Base-by-base conservation (phyloP, 2,888 invertebrate genomes). In the Cylloceria caligata region DNA sequence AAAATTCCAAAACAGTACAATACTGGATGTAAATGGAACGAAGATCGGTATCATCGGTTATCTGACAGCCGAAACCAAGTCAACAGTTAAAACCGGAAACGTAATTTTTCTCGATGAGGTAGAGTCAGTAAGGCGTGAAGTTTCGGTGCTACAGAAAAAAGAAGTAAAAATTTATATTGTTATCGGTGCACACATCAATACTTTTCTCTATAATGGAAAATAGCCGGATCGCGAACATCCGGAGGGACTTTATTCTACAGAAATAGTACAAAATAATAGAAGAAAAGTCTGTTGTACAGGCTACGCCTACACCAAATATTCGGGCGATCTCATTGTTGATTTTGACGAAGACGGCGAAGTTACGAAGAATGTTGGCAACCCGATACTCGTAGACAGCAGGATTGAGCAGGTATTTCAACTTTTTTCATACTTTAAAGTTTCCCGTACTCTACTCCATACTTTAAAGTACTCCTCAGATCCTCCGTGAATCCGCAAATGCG, bases 171-270 rank as follows among this genome's bases (percentile, higher is more conserved):
- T 98, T 67, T 95, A 98, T 13, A 97, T 98, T 83, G 97, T 98
- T 0, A 95, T 98, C 77, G 98, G 98, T 3, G 98, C 98, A 0
- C 98, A 98, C 90, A 96, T 97, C 0, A 97, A 98, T 90, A 98
- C 98, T 0, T 98, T 98, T 90, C 93, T 98, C 6, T 98, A 96
- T 94, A 96, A 95, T 84, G 98, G 97, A 79, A 84, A 87, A 49
- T 62, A 83, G 13, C 97, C 97, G 0, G 96, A 97, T 88, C 89
- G 92, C 0, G 98, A 98, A 88, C 90, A 92, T 34, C 94, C 96
- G 0, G 95, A 95, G 84, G 98, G 96, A 0, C 94, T 95, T 0
- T 98, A 98, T 93, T 98, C 98, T 0, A 95, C 94, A 0, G 93
- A 96, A 55, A 94, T 98, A 0, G 94, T 92, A 13, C 97, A 97